Percentiles rank a stretch among this genome's conserved stretches.
Conservation (phyloP, 2,888 invertebrate genomes). For the Mythimna impura region DNA sequence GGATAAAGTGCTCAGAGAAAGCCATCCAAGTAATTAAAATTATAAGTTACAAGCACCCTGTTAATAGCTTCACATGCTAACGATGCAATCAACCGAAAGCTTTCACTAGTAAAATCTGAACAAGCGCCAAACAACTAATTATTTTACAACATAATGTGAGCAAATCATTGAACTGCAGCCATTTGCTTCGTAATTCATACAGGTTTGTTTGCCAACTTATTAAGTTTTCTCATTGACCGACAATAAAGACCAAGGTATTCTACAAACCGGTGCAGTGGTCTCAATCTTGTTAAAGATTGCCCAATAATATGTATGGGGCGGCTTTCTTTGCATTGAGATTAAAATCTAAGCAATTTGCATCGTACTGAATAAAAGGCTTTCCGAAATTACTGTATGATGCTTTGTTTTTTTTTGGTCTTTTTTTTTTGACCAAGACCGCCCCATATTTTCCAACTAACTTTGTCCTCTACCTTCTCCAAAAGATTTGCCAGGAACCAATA, state of each 20-base stretch:
- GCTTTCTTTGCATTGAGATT: conserved; percentile 49
- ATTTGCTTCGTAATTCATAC: conserved; percentile 40
- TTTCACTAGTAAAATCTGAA: conserved; percentile 18
- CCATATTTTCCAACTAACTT: no score
- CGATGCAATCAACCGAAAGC: background rate
- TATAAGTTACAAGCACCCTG: background rate
- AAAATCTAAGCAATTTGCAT: conserved; percentile 28
- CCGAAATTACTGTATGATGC: no score
- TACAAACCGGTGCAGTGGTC: conserved; percentile 34
- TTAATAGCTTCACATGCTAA: background rate
- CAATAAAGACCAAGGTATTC: conserved; percentile 59
- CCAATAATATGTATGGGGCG: conserved; percentile 27
- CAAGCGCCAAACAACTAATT: conserved; percentile 34
- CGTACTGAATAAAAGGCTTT: conserved; percentile 14
- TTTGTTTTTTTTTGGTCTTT: no score
- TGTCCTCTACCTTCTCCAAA: no score
- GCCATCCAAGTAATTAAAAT: background rate
- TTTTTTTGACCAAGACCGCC: no score
- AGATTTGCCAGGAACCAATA: no score
- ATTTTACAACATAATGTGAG: conserved; percentile 30
- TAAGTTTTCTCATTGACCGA: conserved; percentile 52
- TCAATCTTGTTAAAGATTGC: conserved; percentile 42
- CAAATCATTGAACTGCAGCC: conserved; percentile 30
- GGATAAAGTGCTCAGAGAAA: background rate
- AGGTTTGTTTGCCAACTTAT: conserved; percentile 50